Conservation (phyloP, 2,797 vertebrate species). For the Lagothrix lagotricha region DNA sequence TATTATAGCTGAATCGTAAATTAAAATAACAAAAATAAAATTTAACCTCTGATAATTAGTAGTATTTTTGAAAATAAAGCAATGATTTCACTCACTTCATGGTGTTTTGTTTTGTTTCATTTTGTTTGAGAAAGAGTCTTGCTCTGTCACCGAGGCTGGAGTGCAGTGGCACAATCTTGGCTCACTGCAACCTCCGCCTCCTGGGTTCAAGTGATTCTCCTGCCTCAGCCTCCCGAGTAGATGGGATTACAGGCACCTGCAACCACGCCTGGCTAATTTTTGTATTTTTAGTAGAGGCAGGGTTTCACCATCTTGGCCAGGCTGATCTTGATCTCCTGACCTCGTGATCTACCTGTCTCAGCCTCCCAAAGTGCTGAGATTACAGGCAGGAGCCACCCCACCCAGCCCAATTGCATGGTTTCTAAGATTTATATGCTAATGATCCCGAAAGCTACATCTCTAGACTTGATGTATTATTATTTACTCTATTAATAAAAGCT, state of each 20-base stretch:
- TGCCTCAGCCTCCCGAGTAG: neutral
- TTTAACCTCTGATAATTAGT: neutral
- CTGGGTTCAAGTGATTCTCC: neutral
- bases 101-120: neutral
- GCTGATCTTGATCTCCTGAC: neutral
- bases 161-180: rapidly evolving
- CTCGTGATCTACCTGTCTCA: neutral
- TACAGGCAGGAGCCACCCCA: neutral
- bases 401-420: neutral
- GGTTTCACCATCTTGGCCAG: neutral
- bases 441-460: neutral
- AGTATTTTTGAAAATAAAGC: neutral
- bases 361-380: neutral
- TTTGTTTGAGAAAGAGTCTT: neutral
- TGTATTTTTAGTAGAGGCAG: neutral
- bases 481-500: neutral
- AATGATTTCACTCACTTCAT: neutral
- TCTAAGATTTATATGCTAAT: neutral
- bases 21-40: neutral
- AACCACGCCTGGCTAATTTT: neutral
- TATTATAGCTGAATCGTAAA: neutral
- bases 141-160: neutral
- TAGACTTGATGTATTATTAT: neutral
- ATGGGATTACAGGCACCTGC: neutral
- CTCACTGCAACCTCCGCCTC: neutral